Base-by-base conservation (phyloP, 2,797 vertebrate species). In the Leptodactylus fallax region DNA sequence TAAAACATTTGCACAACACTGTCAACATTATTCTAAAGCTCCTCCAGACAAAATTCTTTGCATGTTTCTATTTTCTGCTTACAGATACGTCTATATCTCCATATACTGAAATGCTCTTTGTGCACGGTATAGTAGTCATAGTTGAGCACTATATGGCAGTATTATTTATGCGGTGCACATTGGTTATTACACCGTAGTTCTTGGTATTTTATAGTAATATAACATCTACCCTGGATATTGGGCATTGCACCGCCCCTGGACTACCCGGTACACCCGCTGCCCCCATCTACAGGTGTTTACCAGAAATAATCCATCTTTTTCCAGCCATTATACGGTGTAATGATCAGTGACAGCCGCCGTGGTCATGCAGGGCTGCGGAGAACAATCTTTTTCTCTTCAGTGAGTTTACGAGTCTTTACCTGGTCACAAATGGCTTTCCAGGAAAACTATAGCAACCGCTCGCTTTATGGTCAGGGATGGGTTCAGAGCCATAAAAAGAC, bases 371-470 rank as follows among this genome's bases (percentile, higher is more conserved):
- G 1, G 17, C 60, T 25, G 85, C n/a, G 63, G 9, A 60, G 23
- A 61, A 53, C 23, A 61, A 51, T 65, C 36, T 76, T 25, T 81
- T 88, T 63, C 19, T 55, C 65, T 25, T 56, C 23, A 16, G 21
- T 36, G 25, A 76, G 45, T 21, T 58, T 23, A 61, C 45, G 23
- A 63, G 36, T 36, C 55, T 77, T 80, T 14, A 14, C 21, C 81
- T 84, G 69, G n/a, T 45, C 81, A 58, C 81, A 58, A 36, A 71
- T 56, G 49, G 25, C 77, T 88, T 79, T 84, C 78, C 69, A 76
- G 63, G 72, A 74, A 81, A 85, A 61, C 83, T 81, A 88, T 88
- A 88, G 87, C 87, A 88, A 88, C 87, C n/a, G 51, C 67, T n/a
- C 0, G 55, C 71, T 88, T 88, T 72, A 88, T 88, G 82, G 77